Base-by-base conservation (phyloP, 2,888 invertebrate genomes). In the Temnothorax rugatulus region DNA sequence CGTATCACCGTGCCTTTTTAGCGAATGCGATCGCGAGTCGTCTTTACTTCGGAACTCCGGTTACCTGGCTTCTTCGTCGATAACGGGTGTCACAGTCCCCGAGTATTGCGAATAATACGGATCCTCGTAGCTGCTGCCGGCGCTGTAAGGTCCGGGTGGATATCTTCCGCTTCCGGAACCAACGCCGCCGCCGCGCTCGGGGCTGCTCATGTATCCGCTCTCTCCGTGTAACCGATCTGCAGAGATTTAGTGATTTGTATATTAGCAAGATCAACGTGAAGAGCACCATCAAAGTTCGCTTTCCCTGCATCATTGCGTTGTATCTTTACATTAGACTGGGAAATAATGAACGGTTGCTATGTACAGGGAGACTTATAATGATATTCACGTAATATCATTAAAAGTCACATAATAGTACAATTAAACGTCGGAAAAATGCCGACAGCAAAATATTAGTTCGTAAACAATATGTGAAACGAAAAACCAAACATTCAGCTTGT, bases 41-140 rank as follows among this genome's bases (percentile, higher is more conserved):
- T 59, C 21, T 18, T 8, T 57, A 59, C 1, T 50, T 64, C 3
- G 71, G 21, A 85, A 81, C 84, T 69, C 87, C 44, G 69, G 92
- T 95, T 95, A 97, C 97, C 97, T 97, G 84, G 98, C 96, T 95
- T 99, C 98, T 94, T 98, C 98, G 93, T 99, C 99, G 90, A 99
- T 98, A 83, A 98, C 97, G 5, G 99, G 98, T 9, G 98, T 98
- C 86, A 98, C 98, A 8, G 96, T 97, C 8, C 97, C 96, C 8
- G 97, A 96, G 93, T 97, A 98, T 93, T 98, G 98, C 74, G 97
- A 96, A 92, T 98, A 98, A 95, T 98, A 98, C 0, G 98, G 98
- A 92, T 98, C 98, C 93, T 98, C 98, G 92, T 98, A 98, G 18
- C 97, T 96, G 74, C 96, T 96, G 38, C 97, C 96, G 5, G 97